phyloP scores from a whole-genome alignment of 1,140 invertebrate genomes.

The Stenopsyche tienmushanensis region DNA sequence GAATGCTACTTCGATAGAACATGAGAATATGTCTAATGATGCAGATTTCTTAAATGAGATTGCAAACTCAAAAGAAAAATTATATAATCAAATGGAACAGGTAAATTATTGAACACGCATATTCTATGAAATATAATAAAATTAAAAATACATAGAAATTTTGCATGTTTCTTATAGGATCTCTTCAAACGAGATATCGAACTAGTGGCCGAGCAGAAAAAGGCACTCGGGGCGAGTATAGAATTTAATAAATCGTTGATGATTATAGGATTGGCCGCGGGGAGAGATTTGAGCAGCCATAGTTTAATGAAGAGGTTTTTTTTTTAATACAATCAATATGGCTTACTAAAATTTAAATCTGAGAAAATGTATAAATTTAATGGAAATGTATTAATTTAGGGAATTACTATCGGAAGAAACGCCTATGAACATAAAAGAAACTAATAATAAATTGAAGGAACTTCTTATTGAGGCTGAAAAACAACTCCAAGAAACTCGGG shows the following conservation, averaged over 20 bases:
- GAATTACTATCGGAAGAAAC: constrained; percentile 25
- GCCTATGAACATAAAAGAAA: constrained; percentile 8
- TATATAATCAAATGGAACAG: constrained; percentile 6
- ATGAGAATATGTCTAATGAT: constrained; percentile 4
- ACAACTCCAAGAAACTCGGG: constrained; percentile 5
- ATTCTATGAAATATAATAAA: neutral
- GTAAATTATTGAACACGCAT: constrained; percentile 2
- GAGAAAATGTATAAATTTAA: neutral
- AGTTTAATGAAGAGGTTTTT: constrained; percentile 28
- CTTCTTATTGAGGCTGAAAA: constrained; percentile 16
- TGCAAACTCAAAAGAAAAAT: neutral
- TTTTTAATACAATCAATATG: neutral
- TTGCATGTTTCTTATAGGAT: constrained; percentile 18
- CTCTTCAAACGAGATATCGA: constrained; percentile 31
- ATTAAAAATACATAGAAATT: neutral
- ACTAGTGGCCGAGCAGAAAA: constrained; percentile 27
- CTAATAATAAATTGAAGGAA: constrained; percentile 10
- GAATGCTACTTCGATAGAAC: constrained; percentile 6
- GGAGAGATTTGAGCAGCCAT: constrained; percentile 16
- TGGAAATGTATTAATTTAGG: constrained; percentile 3
- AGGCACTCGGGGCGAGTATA: constrained; percentile 23
- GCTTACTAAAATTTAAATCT: neutral
- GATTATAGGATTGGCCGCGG: constrained; percentile 19
- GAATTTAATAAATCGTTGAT: constrained; percentile 29
- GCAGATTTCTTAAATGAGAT: constrained; percentile 7